Conservation (phyloP, 2,888 invertebrate species). For the Sesia bembeciformis region DNA sequence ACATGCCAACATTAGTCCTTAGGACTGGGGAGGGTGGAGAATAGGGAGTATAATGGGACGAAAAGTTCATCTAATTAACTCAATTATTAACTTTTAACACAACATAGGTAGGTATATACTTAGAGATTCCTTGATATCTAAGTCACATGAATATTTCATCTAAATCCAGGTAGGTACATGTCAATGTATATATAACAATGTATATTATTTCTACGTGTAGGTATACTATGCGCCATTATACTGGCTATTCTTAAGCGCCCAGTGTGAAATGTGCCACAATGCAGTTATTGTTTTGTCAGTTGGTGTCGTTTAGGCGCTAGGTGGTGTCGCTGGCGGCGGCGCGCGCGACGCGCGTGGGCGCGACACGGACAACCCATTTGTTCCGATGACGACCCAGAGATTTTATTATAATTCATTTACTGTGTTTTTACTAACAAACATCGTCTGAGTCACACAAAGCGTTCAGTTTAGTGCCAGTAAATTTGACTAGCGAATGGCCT, state of each 20-base stretch:
- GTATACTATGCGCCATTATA: no score
- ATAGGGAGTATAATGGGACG: no score
- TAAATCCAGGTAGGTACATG: no score
- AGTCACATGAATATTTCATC: no score
- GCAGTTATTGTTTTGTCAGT: conserved; percentile 14
- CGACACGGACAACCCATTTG: conserved; percentile 62
- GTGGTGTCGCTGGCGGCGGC: conserved; percentile 12
- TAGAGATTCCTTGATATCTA: no score
- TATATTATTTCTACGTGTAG: no score
- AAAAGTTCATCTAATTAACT: no score
- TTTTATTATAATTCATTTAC: conserved; percentile 70
- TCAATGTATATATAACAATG: no score
- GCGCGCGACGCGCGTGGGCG: conserved; percentile 39
- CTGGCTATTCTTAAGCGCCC: neutral
- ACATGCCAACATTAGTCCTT: no score
- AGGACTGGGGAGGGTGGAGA: no score
- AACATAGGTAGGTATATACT: no score
- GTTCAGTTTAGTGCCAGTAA: neutral
- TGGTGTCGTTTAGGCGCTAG: conserved; percentile 11
- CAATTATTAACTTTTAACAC: no score
- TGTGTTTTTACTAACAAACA: conserved; percentile 40
- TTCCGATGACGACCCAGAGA: conserved; percentile 48
- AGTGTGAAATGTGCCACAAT: neutral
- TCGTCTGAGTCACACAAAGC: conserved; percentile 20
- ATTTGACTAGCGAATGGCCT: neutral